Conservation (phyloP, 2,797 vertebrate species). For the Allochrocebus solatus region DNA sequence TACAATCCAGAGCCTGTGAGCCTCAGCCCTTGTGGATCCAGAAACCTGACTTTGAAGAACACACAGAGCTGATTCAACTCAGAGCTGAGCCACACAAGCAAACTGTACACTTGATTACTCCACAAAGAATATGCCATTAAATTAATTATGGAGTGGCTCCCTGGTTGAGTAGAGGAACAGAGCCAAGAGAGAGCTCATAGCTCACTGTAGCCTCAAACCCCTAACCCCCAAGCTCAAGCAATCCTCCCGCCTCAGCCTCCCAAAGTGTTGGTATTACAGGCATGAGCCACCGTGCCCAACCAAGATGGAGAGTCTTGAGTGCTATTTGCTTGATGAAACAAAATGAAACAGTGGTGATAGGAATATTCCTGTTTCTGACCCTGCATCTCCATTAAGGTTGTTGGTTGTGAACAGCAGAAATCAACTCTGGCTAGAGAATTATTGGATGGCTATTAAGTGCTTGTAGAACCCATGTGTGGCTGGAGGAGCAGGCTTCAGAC, state of each 20-base stretch:
- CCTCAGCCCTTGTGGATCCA: neutral
- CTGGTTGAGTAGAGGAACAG: conserved; percentile 20
- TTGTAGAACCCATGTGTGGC: neutral
- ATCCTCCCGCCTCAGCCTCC: too few species aligned
- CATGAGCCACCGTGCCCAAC: too few species aligned
- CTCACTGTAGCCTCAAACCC: too few species aligned
- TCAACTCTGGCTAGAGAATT: neutral
- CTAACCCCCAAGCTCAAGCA: too few species aligned
- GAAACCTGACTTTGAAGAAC: conserved; percentile 4
- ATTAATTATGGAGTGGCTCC: conserved; percentile 13
- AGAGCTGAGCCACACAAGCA: neutral
- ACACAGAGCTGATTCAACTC: neutral
- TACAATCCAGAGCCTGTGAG: neutral
- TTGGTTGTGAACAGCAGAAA: conserved; percentile 5
- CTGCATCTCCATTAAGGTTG: neutral
- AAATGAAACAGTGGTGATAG: conserved; percentile 8
- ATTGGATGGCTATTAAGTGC: neutral
- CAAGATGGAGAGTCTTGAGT: neutral
- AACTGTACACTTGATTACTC: neutral
- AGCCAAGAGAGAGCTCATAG: neutral
- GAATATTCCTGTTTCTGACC: neutral
- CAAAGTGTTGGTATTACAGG: too few species aligned
- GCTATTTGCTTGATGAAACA: neutral
- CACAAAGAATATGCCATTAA: neutral
- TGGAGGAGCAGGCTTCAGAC: neutral